These are phyloP conservation scores for Nymphalis polychloros DNA, from an alignment of 2,888 invertebrate genomes.

Conservation along the genomic window DNA sequence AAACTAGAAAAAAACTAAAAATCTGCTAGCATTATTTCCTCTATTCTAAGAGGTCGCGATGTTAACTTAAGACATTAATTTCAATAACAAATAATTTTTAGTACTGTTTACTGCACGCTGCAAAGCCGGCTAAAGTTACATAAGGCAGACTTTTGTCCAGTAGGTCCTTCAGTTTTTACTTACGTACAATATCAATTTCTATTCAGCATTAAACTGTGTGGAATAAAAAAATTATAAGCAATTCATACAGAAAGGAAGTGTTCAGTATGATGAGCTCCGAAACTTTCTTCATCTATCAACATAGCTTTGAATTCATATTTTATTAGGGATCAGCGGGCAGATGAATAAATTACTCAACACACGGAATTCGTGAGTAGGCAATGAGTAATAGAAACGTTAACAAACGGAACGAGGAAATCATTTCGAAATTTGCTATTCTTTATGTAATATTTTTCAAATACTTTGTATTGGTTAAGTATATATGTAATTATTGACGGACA, in stretches of 20 bases:
- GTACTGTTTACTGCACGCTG: too few relatives aligned
- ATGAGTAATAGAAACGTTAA: conserved; percentile 2
- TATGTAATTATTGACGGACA: neutral
- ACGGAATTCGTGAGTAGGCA: conserved; percentile 37
- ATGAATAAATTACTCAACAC: conserved; percentile 38
- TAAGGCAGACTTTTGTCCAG: too few relatives aligned
- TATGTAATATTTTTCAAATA: neutral
- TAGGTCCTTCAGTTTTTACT: too few relatives aligned
- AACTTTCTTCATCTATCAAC: conserved; percentile 22
- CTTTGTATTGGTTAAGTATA: neutral
- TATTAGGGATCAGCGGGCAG: conserved; percentile 31
- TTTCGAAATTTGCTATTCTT: neutral
- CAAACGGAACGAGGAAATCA: conserved; percentile 3
- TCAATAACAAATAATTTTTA: too few relatives aligned
- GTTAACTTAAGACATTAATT: too few relatives aligned
- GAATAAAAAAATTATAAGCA: too few relatives aligned
- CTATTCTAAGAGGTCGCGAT: too few relatives aligned
- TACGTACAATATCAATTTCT: too few relatives aligned
- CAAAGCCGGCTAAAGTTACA: too few relatives aligned
- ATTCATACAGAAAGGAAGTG: conserved; percentile 2
- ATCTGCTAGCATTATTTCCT: too few relatives aligned
- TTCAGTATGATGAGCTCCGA: conserved; percentile 1
- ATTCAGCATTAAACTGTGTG: too few relatives aligned
- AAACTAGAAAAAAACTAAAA: too few relatives aligned
- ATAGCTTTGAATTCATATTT: conserved; percentile 33